Evolutionary conservation across 2,797 vertebrate species (phyloP).

Genomic region (Lindbergichthys nudifrons): DNA sequence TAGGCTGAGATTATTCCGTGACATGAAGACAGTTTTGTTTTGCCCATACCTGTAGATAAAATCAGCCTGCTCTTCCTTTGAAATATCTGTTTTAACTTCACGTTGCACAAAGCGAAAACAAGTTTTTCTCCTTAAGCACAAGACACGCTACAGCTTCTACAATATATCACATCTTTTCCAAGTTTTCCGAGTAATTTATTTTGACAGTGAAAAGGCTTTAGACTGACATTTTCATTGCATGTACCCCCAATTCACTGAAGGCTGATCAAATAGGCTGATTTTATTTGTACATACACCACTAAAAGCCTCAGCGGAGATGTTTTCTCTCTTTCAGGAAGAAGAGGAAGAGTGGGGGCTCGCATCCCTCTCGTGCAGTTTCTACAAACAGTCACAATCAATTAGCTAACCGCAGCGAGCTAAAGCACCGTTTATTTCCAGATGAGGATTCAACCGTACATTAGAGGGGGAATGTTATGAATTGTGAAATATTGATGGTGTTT

Average conservation of each 20-base stretch:
- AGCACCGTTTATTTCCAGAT: slow-evolving; percentile 71
- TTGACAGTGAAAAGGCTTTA: slow-evolving; percentile 60
- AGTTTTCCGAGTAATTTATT: slow-evolving; percentile 48
- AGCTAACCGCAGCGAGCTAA: slow-evolving; percentile 62
- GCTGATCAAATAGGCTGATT: slow-evolving; percentile 69
- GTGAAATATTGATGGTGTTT: slow-evolving; percentile 89
- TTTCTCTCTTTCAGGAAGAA: slow-evolving; percentile 53
- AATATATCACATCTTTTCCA: slow-evolving; percentile 24
- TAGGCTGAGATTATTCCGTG: neutral
- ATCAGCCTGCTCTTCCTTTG: slow-evolving; percentile 36
- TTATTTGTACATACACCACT: slow-evolving; percentile 73
- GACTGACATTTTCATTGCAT: slow-evolving; percentile 56
- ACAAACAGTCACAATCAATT: slow-evolving; percentile 84
- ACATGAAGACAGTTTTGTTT: slow-evolving; percentile 51
- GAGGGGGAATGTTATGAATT: slow-evolving; percentile 77
- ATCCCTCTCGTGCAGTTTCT: slow-evolving; percentile 57
- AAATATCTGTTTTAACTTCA: slow-evolving; percentile 47
- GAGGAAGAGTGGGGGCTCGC: neutral
- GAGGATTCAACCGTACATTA: slow-evolving; percentile 76
- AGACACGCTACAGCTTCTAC: slow-evolving; percentile 35
- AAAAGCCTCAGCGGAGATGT: slow-evolving; percentile 65
- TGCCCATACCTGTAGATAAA: slow-evolving; percentile 49
- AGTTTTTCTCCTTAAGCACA: slow-evolving; percentile 19
- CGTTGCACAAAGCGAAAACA: slow-evolving; percentile 59
- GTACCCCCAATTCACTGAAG: slow-evolving; percentile 31